Evolutionary conservation across 1,140 invertebrate genomes (phyloP).

Genomic region (Heliconius hewitsoni): DNA sequence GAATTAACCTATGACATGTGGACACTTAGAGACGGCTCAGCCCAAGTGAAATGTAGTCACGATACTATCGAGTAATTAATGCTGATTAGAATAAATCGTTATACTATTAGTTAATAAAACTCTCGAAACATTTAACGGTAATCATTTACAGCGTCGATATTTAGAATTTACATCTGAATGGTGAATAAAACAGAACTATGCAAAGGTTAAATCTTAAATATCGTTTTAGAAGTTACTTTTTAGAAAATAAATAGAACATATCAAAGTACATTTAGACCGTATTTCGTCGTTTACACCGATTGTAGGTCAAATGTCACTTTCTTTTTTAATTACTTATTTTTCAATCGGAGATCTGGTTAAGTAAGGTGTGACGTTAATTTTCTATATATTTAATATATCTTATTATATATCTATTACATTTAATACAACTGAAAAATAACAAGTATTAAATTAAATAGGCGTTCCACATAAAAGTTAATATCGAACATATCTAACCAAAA

Average conservation of each 20-base stretch:
- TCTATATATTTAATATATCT: neutral
- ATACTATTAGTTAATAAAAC: slow-evolving; percentile 10
- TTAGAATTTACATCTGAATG: neutral
- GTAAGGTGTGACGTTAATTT: neutral
- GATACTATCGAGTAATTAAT: slow-evolving; percentile 30
- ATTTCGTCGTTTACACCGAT: no score
- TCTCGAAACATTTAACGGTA: slow-evolving; percentile 7
- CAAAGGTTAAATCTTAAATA: neutral
- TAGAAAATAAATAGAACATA: neutral
- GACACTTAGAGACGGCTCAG: slow-evolving; percentile 23
- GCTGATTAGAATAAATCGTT: slow-evolving; percentile 14
- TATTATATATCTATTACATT: neutral
- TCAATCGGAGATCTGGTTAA: neutral
- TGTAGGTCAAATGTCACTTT: no score
- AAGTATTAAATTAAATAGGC: neutral
- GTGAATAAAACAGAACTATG: neutral
- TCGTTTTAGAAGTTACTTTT: neutral
- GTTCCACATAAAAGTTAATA: slow-evolving; percentile 13
- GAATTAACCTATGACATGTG: slow-evolving; percentile 40
- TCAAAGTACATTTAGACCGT: neutral
- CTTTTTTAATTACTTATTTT: no score
- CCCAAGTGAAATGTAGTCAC: slow-evolving; percentile 31
- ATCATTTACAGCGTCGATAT: neutral
- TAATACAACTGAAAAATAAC: neutral
- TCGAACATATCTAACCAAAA: slow-evolving; percentile 30